Evolutionary conservation across 2,113 vertebrate species (phyloP).

Genomic region (Chauna torquata): DNA sequence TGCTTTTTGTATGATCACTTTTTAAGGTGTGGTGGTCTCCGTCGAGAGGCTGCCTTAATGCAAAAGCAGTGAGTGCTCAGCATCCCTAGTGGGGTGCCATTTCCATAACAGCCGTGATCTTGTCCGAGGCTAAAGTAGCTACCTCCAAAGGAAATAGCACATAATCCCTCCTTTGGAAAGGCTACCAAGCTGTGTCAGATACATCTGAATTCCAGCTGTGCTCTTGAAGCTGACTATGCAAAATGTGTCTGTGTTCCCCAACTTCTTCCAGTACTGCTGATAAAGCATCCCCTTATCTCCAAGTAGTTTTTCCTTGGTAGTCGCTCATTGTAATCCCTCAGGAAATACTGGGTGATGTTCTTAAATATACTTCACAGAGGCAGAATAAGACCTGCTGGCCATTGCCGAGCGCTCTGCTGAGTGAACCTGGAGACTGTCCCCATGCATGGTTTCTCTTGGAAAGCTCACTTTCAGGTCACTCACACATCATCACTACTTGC

Average conservation of each 20-base stretch:
- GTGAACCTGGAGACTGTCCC: background rate
- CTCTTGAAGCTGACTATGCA: conserved; percentile 41
- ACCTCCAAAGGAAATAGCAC: conserved; percentile 51
- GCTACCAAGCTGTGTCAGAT: conserved; percentile 17
- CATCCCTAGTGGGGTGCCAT: background rate
- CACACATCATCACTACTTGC: background rate
- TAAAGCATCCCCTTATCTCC: background rate
- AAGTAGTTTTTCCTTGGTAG: background rate
- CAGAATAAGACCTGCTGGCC: background rate
- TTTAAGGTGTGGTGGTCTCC: background rate
- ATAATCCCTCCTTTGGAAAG: conserved; percentile 9
- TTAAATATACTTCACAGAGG: background rate
- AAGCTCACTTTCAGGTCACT: background rate
- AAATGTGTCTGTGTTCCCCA: background rate
- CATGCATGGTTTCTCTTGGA: background rate
- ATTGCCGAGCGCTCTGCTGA: background rate
- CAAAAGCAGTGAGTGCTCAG: conserved; percentile 39
- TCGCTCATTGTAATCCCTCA: background rate
- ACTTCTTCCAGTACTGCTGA: background rate
- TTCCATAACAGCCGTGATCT: background rate
- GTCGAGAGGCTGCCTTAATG: conserved; percentile 21
- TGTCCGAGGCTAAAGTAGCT: conserved; percentile 30
- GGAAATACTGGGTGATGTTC: background rate
- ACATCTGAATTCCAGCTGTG: conserved; percentile 60
- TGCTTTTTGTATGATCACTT: conserved; percentile 13